Evolutionary conservation across 2,797 vertebrate genomes (phyloP).

Genomic region (Ctenopoma multispine): DNA sequence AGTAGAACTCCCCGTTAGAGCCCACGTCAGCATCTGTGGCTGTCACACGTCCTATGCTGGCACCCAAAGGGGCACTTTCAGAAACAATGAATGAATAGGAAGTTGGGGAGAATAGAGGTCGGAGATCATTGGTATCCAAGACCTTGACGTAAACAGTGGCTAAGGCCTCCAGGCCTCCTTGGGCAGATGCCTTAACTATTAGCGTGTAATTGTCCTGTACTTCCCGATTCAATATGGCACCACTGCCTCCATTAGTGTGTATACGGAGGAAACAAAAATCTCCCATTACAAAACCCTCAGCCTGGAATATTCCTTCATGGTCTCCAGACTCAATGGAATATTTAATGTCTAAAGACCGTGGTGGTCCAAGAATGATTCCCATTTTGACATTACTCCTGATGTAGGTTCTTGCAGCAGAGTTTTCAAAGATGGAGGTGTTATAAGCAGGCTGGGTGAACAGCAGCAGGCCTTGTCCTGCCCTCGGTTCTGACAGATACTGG

Average conservation of each 20-base stretch:
- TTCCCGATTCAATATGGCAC: conserved; percentile 93
- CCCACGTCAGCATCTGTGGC: conserved; percentile 97
- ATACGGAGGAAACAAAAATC: conserved; percentile 97
- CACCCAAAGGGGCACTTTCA: conserved; percentile 90
- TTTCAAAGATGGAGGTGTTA: conserved; percentile 93
- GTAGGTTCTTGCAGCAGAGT: conserved; percentile 93
- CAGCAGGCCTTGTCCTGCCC: conserved; percentile 74
- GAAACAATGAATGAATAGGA: conserved; percentile 92
- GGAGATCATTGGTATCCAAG: conserved; percentile 96
- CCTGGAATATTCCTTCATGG: conserved; percentile 92
- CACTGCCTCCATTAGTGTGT: conserved; percentile 92
- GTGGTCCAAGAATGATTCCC: conserved; percentile 88
- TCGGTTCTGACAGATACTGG: conserved; percentile 69
- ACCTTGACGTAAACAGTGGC: conserved; percentile 90
- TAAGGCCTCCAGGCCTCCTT: conserved; percentile 86
- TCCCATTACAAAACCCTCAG: conserved; percentile 91
- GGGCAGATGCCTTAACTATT: conserved; percentile 89
- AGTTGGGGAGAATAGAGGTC: conserved; percentile 96
- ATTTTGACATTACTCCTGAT: conserved; percentile 90
- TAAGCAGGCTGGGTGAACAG: conserved; percentile 91
- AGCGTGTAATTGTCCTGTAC: conserved; percentile 94
- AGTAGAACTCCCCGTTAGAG: conserved; percentile 97
- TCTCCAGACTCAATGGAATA: conserved; percentile 93
- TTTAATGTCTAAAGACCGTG: conserved; percentile 86
- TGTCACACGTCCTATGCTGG: conserved; percentile 91